Conservation (phyloP, 2,888 invertebrate species). For the Synergus japonicus region DNA sequence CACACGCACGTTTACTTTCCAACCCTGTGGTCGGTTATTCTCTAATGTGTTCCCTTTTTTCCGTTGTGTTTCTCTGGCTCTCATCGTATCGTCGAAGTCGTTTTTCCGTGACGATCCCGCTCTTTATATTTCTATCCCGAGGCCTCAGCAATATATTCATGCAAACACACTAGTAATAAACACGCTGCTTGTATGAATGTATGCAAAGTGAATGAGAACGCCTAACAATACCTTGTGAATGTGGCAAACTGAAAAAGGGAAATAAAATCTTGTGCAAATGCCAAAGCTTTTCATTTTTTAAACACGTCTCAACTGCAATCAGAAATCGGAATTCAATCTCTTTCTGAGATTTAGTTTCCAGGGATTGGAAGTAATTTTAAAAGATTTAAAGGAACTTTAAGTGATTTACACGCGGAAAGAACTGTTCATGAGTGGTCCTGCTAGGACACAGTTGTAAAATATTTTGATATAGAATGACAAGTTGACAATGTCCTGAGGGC, state of each 20-base stretch:
- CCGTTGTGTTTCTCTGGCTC: slow-evolving; percentile 14
- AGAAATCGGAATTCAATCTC: too few relatives aligned
- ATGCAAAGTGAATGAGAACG: slow-evolving; percentile 11
- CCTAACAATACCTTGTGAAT: slow-evolving; percentile 8
- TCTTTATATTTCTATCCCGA: slow-evolving; percentile 10
- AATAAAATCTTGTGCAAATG: background rate
- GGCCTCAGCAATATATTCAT: slow-evolving; percentile 19
- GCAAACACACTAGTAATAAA: slow-evolving; percentile 15
- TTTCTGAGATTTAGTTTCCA: too few relatives aligned
- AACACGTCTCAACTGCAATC: background rate
- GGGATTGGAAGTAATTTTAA: too few relatives aligned
- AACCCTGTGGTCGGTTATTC: slow-evolving; percentile 27
- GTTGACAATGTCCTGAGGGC: slow-evolving; percentile 21
- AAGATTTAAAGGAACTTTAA: too few relatives aligned
- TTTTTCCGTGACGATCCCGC: background rate
- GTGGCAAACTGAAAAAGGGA: slow-evolving; percentile 25
- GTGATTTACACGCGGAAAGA: background rate
- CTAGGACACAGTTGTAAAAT: background rate
- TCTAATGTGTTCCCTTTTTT: background rate
- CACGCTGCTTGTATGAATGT: slow-evolving; percentile 9
- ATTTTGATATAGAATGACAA: slow-evolving; percentile 31
- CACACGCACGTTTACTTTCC: slow-evolving; percentile 34
- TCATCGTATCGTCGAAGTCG: slow-evolving; percentile 10
- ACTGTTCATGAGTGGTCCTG: background rate
- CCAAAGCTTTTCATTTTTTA: background rate